phyloP scores from a whole-genome alignment of 2,888 invertebrate species.

The Hemaris fuciformis region DNA sequence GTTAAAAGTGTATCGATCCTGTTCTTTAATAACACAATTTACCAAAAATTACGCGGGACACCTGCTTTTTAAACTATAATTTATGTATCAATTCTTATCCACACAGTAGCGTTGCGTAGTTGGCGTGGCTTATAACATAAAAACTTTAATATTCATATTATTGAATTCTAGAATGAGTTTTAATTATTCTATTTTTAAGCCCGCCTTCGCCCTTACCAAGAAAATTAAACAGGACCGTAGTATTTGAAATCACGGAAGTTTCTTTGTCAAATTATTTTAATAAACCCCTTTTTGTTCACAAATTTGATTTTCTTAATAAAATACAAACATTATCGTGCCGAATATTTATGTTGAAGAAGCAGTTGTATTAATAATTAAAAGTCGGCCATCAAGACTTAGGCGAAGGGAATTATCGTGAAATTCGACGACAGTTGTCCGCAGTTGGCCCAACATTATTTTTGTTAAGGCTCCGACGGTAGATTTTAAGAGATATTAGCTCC shows the following conservation, averaged over 20 bases:
- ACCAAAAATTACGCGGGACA: too few relatives aligned
- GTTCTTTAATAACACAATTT: too few relatives aligned
- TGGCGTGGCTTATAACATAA: too few relatives aligned
- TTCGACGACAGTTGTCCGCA: constrained; percentile 50
- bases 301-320: constrained; percentile 59
- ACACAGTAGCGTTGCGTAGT: too few relatives aligned
- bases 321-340: constrained; percentile 49
- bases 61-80: too few relatives aligned
- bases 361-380: constrained; percentile 42
- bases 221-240: background rate
- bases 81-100: too few relatives aligned
- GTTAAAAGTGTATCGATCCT: too few relatives aligned
- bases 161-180: background rate
- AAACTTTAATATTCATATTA: too few relatives aligned
- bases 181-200: background rate
- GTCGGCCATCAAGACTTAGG: constrained; percentile 23
- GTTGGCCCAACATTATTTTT: constrained; percentile 30
- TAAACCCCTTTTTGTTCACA: constrained; percentile 32
- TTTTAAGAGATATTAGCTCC: constrained; percentile 16
- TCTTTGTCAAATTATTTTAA: constrained; percentile 15
- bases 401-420: constrained; percentile 31
- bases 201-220: too few relatives aligned
- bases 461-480: constrained; percentile 7
- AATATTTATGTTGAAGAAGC: constrained; percentile 43
- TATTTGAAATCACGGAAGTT: background rate